These are phyloP conservation scores for Zosterops hypoxanthus DNA, from an alignment of 2,113 vertebrate genomes.

Conservation along the genomic window DNA sequence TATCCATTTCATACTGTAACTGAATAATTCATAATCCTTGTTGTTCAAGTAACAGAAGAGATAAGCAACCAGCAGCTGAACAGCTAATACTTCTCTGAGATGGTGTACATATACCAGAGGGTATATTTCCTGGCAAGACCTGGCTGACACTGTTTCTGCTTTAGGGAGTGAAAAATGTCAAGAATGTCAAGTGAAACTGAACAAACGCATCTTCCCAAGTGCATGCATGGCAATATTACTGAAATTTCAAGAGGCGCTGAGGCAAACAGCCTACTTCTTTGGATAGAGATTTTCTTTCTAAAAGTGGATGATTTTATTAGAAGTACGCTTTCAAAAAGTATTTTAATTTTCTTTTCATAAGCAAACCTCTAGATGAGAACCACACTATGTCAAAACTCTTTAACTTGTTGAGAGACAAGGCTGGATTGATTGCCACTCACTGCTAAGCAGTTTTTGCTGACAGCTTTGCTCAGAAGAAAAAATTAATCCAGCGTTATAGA, in stretches of 20 bases:
- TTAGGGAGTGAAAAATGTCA: conserved; percentile 20
- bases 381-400: conserved; percentile 10
- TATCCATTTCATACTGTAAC: not conserved
- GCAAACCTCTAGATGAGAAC: not conserved
- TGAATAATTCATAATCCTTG: conserved; percentile 19
- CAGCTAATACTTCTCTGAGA: not conserved
- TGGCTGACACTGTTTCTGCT: not conserved
- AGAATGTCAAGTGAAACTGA: conserved; percentile 1
- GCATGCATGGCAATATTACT: not conserved
- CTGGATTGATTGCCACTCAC: conserved; percentile 42
- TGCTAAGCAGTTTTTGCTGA: conserved; percentile 41
- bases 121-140: not conserved
- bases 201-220: not conserved
- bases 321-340: not conserved
- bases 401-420: conserved; percentile 50
- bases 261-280: conserved; percentile 6
- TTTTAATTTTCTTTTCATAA: conserved; percentile 11
- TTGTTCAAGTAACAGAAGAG: conserved; percentile 7
- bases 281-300: not conserved
- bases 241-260: conserved; percentile 38
- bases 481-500: not conserved
- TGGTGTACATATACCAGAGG: not conserved
- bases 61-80: not conserved
- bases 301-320: conserved; percentile 22
- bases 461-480: conserved; percentile 18